These are phyloP conservation scores for Podarcis raffonei DNA, from an alignment of 2,113 vertebrate species.

Conservation along the genomic window DNA sequence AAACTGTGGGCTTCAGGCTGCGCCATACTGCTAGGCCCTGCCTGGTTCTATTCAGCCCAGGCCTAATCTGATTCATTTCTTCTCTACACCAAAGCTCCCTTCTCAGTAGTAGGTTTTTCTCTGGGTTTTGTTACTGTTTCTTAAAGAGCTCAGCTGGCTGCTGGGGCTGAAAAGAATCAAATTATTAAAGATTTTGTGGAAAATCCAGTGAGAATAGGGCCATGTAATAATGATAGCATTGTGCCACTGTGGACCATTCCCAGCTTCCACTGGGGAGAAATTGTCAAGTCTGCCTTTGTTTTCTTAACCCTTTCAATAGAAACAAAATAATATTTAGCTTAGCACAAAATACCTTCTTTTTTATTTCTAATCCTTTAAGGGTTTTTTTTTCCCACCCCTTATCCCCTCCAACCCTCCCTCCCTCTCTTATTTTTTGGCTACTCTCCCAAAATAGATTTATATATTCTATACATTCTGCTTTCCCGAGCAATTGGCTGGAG, in stretches of 20 bases:
- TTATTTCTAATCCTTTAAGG: constrained; percentile 75
- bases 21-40: constrained; percentile 76
- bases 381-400: constrained; percentile 26
- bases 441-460: constrained; percentile 63
- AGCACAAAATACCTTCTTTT: constrained; percentile 75
- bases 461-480: constrained; percentile 43
- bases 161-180: constrained; percentile 83
- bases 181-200: constrained; percentile 85
- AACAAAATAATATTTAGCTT: constrained; percentile 81
- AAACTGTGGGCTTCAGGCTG: constrained; percentile 80
- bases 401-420: background rate
- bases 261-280: constrained; percentile 75
- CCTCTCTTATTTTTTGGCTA: constrained; percentile 36
- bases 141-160: constrained; percentile 85
- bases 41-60: constrained; percentile 82
- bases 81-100: constrained; percentile 76
- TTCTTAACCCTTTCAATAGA: constrained; percentile 79
- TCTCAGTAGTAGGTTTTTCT: constrained; percentile 80
- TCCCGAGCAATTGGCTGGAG: constrained; percentile 52
- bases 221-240: constrained; percentile 79
- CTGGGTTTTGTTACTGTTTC: constrained; percentile 83
- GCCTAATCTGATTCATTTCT: constrained; percentile 83
- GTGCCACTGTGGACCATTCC: constrained; percentile 75
- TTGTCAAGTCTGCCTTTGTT: constrained; percentile 76
- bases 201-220: constrained; percentile 80